Percentiles rank a stretch among this genome's conserved stretches.
Conservation (phyloP, 2,797 vertebrate genomes). For the Hemibagrus guttatus region DNA sequence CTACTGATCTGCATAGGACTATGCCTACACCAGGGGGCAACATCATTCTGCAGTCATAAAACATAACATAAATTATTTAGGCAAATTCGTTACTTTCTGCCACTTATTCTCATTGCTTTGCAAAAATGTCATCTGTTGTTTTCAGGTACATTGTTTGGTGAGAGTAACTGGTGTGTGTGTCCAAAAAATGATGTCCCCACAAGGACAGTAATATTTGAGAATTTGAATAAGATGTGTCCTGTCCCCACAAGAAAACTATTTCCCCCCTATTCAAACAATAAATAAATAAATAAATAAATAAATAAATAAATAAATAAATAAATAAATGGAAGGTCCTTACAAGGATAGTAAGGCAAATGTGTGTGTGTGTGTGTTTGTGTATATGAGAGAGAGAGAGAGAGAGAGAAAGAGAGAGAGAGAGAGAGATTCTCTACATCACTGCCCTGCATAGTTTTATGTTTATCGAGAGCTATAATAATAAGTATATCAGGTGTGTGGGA, state of each 20-base stretch:
- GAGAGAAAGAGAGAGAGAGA: not conserved
- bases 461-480: not conserved
- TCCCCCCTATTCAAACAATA: too few relatives aligned
- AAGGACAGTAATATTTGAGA: not conserved
- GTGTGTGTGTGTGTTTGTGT: not conserved
- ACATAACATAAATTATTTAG: conserved; percentile 55
- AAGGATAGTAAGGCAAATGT: not conserved
- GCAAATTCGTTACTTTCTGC: conserved; percentile 49
- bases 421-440: not conserved
- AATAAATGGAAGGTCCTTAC: not conserved
- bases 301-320: too few relatives aligned
- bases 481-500: not conserved
- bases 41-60: conserved; percentile 57
- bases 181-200: not conserved
- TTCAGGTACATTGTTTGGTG: conserved; percentile 39
- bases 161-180: conserved; percentile 3
- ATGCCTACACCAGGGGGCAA: conserved; percentile 72
- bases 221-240: not conserved
- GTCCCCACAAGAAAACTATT: not conserved
- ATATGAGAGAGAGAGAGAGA: too few relatives aligned
- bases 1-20: not conserved
- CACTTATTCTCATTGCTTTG: conserved; percentile 58
- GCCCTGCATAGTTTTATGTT: not conserved
- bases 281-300: not conserved
- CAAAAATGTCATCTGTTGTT: conserved; percentile 56